Evolutionary conservation across 2,797 vertebrate species (phyloP).

Genomic region (Carapus acus): DNA sequence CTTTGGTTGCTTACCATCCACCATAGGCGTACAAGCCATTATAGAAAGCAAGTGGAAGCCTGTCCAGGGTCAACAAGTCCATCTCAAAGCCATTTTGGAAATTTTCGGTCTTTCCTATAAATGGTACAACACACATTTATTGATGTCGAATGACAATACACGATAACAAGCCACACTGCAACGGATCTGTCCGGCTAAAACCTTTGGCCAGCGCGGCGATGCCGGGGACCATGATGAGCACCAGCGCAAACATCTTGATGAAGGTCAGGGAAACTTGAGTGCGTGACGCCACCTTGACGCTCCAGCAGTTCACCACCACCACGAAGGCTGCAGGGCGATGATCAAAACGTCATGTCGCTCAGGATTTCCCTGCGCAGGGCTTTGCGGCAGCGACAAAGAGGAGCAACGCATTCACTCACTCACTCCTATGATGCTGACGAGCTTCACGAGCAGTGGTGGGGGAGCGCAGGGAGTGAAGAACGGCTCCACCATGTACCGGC

Average conservation of each 20-base stretch:
- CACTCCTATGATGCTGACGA: slow-evolving; percentile 75
- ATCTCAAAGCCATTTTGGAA: slow-evolving; percentile 80
- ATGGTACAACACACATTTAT: too few species aligned
- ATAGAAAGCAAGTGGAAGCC: slow-evolving; percentile 84
- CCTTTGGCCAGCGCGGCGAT: slow-evolving; percentile 70
- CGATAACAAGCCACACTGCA: too few species aligned
- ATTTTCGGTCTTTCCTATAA: slow-evolving; percentile 77
- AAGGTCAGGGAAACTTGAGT: slow-evolving; percentile 71
- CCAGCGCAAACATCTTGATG: slow-evolving; percentile 73
- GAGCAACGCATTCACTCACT: slow-evolving; percentile 69
- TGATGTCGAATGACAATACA: too few species aligned
- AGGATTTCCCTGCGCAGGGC: too few species aligned
- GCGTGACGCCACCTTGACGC: slow-evolving; percentile 70
- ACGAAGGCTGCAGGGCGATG: slow-evolving; percentile 66
- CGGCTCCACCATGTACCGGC: slow-evolving; percentile 80
- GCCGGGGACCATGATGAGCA: slow-evolving; percentile 77
- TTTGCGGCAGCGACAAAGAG: too few species aligned
- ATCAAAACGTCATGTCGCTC: too few species aligned
- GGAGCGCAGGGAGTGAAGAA: slow-evolving; percentile 78
- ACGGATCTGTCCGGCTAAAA: too few species aligned
- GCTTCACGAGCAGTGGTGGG: slow-evolving; percentile 69
- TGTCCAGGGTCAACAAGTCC: slow-evolving; percentile 68
- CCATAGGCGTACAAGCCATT: slow-evolving; percentile 85
- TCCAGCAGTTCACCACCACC: slow-evolving; percentile 78
- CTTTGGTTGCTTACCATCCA: slow-evolving; percentile 79